A percentile compares a stretch with the other conserved stretches of the same genome.
Evolutionary conservation across 2,888 invertebrate genomes (phyloP).

Genomic region (Xanthorhoe designata): DNA sequence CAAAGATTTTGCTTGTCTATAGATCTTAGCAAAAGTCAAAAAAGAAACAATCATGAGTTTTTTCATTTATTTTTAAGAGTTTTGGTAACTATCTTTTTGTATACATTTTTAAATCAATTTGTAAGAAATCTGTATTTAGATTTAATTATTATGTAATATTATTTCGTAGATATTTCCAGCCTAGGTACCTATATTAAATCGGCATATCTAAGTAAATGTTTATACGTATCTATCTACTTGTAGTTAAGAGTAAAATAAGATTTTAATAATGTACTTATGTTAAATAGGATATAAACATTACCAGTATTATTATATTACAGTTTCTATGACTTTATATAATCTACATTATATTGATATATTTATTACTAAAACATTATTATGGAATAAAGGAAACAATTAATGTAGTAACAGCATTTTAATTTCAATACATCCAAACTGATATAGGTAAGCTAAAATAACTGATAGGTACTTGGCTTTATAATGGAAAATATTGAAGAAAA

Average conservation of each 20-base stretch:
- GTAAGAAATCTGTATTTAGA: not conserved
- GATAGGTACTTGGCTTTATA: too few species aligned
- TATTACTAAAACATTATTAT: conserved; percentile 5
- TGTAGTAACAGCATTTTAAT: not conserved
- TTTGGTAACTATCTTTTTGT: too few species aligned
- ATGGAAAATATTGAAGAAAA: too few species aligned
- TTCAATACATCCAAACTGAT: not conserved
- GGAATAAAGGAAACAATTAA: conserved; percentile 5
- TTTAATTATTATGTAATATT: not conserved
- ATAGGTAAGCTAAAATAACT: too few species aligned
- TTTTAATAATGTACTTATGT: conserved; percentile 26
- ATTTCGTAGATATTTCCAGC: not conserved
- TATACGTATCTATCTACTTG: not conserved
- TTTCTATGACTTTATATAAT: conserved; percentile 8
- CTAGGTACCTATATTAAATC: not conserved
- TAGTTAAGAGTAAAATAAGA: not conserved
- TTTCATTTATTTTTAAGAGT: too few species aligned
- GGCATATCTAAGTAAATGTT: not conserved
- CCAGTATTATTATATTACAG: conserved; percentile 22
- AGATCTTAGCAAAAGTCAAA: too few species aligned
- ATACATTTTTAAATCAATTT: too few species aligned
- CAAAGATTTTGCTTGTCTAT: too few species aligned
- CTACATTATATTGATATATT: not conserved
- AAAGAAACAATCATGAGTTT: too few species aligned
- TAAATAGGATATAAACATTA: conserved; percentile 13